Base-by-base conservation (phyloP, 2,113 vertebrate species). In the Leucosticte australis region DNA sequence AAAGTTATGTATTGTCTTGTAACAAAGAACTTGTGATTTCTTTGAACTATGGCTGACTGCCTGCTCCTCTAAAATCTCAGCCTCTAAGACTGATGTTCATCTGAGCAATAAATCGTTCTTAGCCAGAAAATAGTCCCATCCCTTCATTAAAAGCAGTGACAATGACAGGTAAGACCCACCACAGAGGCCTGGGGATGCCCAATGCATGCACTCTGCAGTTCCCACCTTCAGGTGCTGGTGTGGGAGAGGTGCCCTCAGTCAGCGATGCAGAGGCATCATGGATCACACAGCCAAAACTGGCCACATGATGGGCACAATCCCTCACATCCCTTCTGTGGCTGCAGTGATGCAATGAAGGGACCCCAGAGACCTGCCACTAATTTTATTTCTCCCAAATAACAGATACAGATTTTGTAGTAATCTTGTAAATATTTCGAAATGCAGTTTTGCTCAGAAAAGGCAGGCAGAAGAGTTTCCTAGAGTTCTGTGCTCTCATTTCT, bases 121-220 rank as follows among this genome's bases (percentile, higher is more conserved):
- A 59, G 57, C n/a, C n/a, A 26, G 57, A 59, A 35, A 59, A 17
- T 8, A 11, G 57, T 37, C 15, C 57, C 57, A 59, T 26, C n/a
- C 57, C 23, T 37, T 37, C 57, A 37, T 26, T 59, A 59, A 59
- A 59, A 59, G 57, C 57, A 59, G 57, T 12, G 7, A 59, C 23
- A 37, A 17, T 17, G n/a, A 59, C 10, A 26, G 57, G n/a, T 59
- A 56, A 82, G 44, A 80, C 10, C 13, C 42, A 67, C 4, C 47
- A 31, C n/a, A 42, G 44, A 44, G 49, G 35, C 22, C 75, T 52
- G 33, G 42, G 50, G 42, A 44, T 31, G 33, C 30, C 71, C 27
- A 33, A 12, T 0, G 62, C 2, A 10, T 0, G 1, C 31, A 35
- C n/a, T 37, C 21, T 22, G 18, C 41, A 24, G 21, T 35, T 23